Evolutionary conservation across 2,888 invertebrate species (phyloP).

Genomic region (Odontocolon sp.): DNA sequence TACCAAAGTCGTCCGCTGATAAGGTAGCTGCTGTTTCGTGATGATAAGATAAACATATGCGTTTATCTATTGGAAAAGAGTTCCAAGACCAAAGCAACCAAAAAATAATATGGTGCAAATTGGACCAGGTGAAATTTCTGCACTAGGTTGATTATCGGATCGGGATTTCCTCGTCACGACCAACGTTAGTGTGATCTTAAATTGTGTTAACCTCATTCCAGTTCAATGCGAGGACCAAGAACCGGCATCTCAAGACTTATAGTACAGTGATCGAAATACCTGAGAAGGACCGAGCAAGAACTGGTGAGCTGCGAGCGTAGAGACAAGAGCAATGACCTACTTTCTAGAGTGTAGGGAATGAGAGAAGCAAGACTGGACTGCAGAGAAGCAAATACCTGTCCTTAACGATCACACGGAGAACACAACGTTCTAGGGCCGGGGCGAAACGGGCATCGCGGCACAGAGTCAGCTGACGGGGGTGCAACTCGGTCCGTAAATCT

Average conservation of each 20-base stretch:
- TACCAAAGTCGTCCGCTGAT: too few relatives aligned
- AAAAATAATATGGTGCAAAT: neutral
- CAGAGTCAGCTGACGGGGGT: constrained; percentile 49
- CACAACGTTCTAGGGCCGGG: constrained; percentile 14
- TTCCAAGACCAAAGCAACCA: neutral
- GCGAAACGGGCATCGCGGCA: neutral
- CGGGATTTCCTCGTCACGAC: neutral
- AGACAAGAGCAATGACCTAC: constrained; percentile 45
- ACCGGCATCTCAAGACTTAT: neutral
- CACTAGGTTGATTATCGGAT: constrained; percentile 3
- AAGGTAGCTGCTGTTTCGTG: too few relatives aligned
- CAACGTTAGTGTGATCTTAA: constrained; percentile 14
- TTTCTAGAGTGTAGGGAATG: constrained; percentile 19
- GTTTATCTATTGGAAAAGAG: too few relatives aligned
- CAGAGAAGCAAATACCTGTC: constrained; percentile 48
- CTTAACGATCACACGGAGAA: constrained; percentile 54
- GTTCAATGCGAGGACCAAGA: neutral
- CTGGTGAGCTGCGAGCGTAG: constrained; percentile 20
- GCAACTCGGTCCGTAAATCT: constrained; percentile 58
- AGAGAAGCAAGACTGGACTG: constrained; percentile 25
- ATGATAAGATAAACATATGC: too few relatives aligned
- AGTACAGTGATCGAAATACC: constrained; percentile 33
- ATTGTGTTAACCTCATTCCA: constrained; percentile 51
- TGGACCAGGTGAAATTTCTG: neutral
- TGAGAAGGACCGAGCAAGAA: constrained; percentile 25